A percentile compares a stretch with the other conserved stretches of the same genome.
phyloP scores from a whole-genome alignment of 2,113 vertebrate genomes.

The Orthonyx spaldingii region DNA sequence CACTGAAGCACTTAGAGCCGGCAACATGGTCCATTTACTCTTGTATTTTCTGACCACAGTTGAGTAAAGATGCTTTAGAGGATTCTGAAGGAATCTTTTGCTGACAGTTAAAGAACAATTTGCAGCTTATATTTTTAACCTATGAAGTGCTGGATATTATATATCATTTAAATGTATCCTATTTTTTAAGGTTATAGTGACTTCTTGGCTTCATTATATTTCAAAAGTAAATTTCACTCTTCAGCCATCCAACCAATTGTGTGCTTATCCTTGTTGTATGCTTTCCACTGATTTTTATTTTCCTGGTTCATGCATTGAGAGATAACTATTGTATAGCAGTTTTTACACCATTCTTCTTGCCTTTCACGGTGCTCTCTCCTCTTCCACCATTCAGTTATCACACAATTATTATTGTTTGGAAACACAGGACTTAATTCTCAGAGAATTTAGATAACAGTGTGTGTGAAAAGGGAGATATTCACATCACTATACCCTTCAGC shows the following conservation, averaged over 20 bases:
- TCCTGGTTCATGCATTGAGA: not conserved
- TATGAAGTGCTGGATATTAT: not conserved
- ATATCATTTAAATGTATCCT: not conserved
- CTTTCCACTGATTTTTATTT: not conserved
- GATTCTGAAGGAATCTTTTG: not conserved
- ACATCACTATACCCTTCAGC: not conserved
- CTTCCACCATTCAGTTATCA: not conserved
- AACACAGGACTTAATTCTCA: not conserved
- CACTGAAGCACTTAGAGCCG: conserved; percentile 20
- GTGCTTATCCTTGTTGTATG: not conserved
- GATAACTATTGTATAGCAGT: not conserved
- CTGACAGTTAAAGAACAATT: not conserved
- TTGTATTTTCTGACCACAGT: not conserved
- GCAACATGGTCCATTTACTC: conserved; percentile 8
- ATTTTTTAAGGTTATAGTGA: not conserved
- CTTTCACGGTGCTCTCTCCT: not conserved
- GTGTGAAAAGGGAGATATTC: not conserved
- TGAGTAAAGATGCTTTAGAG: conserved; percentile 15
- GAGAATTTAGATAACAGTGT: not conserved
- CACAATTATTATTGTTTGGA: not conserved
- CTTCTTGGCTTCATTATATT: not conserved
- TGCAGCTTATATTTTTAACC: not conserved
- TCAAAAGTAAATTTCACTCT: not conserved
- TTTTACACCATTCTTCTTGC: not conserved
- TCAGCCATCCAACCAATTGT: not conserved